A percentile compares a stretch with the other conserved stretches of the same genome.
phyloP scores from a whole-genome alignment of 2,797 vertebrate genomes.

The Clarias platycephalus region DNA sequence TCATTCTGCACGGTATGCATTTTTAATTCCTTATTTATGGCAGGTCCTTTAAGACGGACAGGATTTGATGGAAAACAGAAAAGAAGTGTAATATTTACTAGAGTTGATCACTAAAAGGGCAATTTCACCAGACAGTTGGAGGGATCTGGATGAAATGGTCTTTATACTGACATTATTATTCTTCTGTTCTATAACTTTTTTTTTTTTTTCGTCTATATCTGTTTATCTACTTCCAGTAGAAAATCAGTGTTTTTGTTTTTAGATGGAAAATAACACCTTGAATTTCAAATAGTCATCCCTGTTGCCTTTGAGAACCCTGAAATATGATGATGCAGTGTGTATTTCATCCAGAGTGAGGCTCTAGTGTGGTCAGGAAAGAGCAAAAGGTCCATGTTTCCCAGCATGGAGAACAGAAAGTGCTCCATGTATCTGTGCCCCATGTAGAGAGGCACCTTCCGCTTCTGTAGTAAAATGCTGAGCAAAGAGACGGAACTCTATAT shows the following conservation, averaged over 20 bases:
- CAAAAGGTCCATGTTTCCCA: slow-evolving; percentile 44
- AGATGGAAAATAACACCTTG: neutral
- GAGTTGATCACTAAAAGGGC: slow-evolving; percentile 42
- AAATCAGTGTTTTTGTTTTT: neutral
- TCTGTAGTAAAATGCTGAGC: slow-evolving; percentile 63
- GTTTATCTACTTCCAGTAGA: neutral
- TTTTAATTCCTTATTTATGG: slow-evolving; percentile 69
- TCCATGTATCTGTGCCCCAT: slow-evolving; percentile 40
- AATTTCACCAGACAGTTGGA: slow-evolving; percentile 20
- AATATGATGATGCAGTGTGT: slow-evolving; percentile 38
- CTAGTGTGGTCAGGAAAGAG: slow-evolving; percentile 36
- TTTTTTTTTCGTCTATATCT: neutral
- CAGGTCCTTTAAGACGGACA: slow-evolving; percentile 56
- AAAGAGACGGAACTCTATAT: slow-evolving; percentile 48
- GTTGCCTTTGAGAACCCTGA: neutral
- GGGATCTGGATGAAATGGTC: slow-evolving; percentile 41
- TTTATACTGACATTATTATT: slow-evolving; percentile 13
- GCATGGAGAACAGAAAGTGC: slow-evolving; percentile 38
- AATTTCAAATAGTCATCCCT: neutral
- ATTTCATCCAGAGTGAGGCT: slow-evolving; percentile 21
- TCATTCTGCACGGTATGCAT: slow-evolving; percentile 63
- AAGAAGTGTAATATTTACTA: slow-evolving; percentile 39
- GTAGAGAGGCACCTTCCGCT: slow-evolving; percentile 53
- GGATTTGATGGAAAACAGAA: slow-evolving; percentile 49
- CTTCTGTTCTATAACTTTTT: neutral